Conservation (phyloP, 2,888 invertebrate genomes). For the Erebia epiphron region DNA sequence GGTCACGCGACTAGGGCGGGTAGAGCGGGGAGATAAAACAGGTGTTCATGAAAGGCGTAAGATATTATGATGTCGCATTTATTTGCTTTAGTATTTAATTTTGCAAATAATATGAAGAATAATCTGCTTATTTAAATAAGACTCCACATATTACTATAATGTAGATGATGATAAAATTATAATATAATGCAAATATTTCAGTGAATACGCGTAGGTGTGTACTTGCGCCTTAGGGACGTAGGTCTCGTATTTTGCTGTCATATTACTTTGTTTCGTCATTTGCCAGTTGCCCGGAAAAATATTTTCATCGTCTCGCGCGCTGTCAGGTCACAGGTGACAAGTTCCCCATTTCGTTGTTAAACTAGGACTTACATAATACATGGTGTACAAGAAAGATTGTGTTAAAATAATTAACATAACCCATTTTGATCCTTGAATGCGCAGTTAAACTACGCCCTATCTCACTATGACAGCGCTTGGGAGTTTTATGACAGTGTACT, state of each 20-base stretch:
- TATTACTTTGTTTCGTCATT: not conserved
- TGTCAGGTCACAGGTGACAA: too few species aligned
- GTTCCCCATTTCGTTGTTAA: too few species aligned
- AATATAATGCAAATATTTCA: slow-evolving; percentile 2
- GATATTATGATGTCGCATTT: slow-evolving; percentile 33
- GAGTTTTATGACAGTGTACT: too few species aligned
- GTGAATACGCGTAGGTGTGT: not conserved
- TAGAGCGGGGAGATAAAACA: slow-evolving; percentile 44
- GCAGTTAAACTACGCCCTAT: too few species aligned
- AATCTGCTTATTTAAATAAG: slow-evolving; percentile 24
- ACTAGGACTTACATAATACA: too few species aligned
- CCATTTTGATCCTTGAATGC: too few species aligned
- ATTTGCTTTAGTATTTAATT: slow-evolving; percentile 12
- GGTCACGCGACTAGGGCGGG: slow-evolving; percentile 44
- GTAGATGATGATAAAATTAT: not conserved
- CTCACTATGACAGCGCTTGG: too few species aligned
- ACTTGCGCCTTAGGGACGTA: not conserved
- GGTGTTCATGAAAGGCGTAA: slow-evolving; percentile 46
- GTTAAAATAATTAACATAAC: too few species aligned
- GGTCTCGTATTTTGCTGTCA: not conserved
- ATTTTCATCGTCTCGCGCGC: too few species aligned
- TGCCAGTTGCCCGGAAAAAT: too few species aligned
- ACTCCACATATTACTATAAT: slow-evolving; percentile 1
- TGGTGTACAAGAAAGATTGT: too few species aligned
- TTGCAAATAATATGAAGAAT: slow-evolving; percentile 7